These are phyloP conservation scores for Drosophila anomalipes DNA, from an alignment of 2,888 invertebrate genomes.

Conservation along the genomic window DNA sequence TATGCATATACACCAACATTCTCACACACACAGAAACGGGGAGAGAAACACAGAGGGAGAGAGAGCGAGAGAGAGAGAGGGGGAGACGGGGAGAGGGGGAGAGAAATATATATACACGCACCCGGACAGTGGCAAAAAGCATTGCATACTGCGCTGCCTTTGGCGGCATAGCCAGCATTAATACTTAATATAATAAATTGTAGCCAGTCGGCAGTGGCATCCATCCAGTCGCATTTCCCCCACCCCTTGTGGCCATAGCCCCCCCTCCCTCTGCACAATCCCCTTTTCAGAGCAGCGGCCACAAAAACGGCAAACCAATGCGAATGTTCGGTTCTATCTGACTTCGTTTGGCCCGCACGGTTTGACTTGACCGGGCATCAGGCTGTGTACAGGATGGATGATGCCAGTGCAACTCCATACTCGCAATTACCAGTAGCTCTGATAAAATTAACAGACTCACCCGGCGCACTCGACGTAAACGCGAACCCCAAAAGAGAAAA, in stretches of 20 bases:
- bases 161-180: slow-evolving; percentile 70
- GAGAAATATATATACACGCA: background rate
- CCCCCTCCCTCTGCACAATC: no score
- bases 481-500: slow-evolving; percentile 1
- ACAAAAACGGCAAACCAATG: slow-evolving; percentile 43
- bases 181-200: slow-evolving; percentile 83
- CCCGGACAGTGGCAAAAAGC: slow-evolving; percentile 22
- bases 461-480: slow-evolving; percentile 3
- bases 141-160: slow-evolving; percentile 43
- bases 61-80: background rate
- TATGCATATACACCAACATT: slow-evolving; percentile 71
- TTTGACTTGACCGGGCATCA: slow-evolving; percentile 31
- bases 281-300: slow-evolving; percentile 38
- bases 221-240: slow-evolving; percentile 35
- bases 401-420: slow-evolving; percentile 60
- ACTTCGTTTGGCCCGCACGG: slow-evolving; percentile 38
- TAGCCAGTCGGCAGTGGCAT: slow-evolving; percentile 76
- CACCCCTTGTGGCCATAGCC: slow-evolving; percentile 11
- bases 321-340: slow-evolving; percentile 35
- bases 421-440: slow-evolving; percentile 77
- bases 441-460: slow-evolving; percentile 74
- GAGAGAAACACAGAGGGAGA: background rate
- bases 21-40: slow-evolving; percentile 21
- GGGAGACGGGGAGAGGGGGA: background rate
- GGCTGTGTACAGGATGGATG: background rate